Evolutionary conservation across 2,797 vertebrate genomes (phyloP).

Genomic region (Acanthurus lineatus): DNA sequence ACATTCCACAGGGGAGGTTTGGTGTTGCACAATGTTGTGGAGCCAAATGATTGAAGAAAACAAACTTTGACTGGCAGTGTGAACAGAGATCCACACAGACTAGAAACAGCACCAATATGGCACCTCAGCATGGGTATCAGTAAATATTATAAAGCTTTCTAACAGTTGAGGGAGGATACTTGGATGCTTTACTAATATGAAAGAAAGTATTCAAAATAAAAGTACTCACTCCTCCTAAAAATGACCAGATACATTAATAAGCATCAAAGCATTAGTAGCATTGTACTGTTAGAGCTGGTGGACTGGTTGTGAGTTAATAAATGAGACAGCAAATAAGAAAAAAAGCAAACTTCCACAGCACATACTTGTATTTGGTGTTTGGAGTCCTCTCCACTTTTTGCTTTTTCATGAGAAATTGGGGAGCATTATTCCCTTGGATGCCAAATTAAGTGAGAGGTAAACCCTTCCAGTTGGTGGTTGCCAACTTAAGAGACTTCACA

Average conservation of each 20-base stretch:
- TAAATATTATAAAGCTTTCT: neutral
- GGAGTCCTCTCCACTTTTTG: neutral
- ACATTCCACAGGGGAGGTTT: slow-evolving; percentile 39
- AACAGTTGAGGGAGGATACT: neutral
- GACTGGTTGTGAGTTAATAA: neutral
- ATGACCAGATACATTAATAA: neutral
- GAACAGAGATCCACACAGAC: slow-evolving; percentile 22
- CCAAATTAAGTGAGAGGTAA: neutral
- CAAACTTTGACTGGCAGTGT: slow-evolving; percentile 9
- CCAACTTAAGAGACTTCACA: slow-evolving; percentile 3
- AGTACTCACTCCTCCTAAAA: neutral
- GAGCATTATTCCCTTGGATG: neutral
- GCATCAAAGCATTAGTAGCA: neutral
- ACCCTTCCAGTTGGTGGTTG: neutral
- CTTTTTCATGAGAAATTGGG: neutral
- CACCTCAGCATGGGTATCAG: slow-evolving; percentile 2
- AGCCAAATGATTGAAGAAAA: slow-evolving; percentile 24
- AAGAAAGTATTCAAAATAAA: neutral
- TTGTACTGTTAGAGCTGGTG: neutral
- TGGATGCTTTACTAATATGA: neutral
- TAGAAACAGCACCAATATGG: slow-evolving; percentile 19
- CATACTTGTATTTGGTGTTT: neutral
- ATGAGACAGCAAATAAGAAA: neutral
- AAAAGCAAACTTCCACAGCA: neutral
- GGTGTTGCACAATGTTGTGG: slow-evolving; percentile 27